phyloP scores from a whole-genome alignment of 1,140 invertebrate genomes.

The Ceratoteleas bidentatus region DNA sequence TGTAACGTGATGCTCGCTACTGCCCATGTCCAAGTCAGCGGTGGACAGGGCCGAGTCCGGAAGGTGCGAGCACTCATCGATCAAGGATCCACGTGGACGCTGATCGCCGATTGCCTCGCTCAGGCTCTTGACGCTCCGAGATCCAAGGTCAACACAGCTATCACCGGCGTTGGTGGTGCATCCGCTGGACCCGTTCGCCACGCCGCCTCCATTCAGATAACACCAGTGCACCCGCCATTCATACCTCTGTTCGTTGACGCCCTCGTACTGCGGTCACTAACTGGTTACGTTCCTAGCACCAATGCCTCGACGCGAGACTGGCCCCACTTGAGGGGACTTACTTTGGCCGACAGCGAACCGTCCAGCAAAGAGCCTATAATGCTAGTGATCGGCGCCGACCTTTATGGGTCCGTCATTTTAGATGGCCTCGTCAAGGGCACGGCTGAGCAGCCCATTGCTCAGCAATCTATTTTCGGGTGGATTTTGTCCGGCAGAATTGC shows the following conservation, averaged over 20 bases:
- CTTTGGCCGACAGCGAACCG: slow-evolving; percentile 3
- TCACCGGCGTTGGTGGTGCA: not conserved
- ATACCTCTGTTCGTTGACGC: too few species aligned
- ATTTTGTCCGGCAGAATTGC: too few species aligned
- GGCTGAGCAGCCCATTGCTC: not conserved
- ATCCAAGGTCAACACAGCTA: not conserved
- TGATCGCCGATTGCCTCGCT: too few species aligned
- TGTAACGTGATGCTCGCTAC: not conserved
- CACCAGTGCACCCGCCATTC: too few species aligned
- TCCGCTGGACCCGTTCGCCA: not conserved
- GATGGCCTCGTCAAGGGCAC: not conserved
- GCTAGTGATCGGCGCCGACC: not conserved
- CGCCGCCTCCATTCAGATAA: too few species aligned
- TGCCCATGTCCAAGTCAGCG: not conserved
- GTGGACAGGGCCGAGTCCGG: not conserved
- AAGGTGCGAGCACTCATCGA: slow-evolving; percentile 10
- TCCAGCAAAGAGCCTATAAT: too few species aligned
- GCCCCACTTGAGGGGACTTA: not conserved
- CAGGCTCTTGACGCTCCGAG: too few species aligned
- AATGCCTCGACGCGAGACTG: not conserved
- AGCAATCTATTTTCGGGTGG: not conserved
- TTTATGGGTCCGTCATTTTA: not conserved
- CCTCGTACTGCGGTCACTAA: too few species aligned
- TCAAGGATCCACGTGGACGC: too few species aligned
- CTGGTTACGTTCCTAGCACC: not conserved